These are phyloP conservation scores for Ctenicera cuprea DNA, from an alignment of 2,888 invertebrate genomes.

Conservation along the genomic window DNA sequence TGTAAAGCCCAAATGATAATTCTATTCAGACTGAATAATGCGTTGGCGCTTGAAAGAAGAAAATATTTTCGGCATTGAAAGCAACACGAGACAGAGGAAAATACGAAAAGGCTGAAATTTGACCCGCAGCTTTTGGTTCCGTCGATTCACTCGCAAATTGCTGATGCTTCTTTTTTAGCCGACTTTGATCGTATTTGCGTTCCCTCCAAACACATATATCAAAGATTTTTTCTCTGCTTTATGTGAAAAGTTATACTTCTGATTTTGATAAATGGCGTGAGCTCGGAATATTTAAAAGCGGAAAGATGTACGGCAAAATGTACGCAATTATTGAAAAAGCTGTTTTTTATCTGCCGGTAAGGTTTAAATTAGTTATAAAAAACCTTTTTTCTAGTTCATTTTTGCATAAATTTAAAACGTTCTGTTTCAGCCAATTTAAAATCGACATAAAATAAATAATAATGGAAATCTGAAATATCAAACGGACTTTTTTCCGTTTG, in stretches of 20 bases:
- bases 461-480: background rate
- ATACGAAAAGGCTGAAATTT: slow-evolving; percentile 26
- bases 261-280: slow-evolving; percentile 40
- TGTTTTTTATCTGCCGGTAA: background rate
- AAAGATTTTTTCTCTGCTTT: slow-evolving; percentile 42
- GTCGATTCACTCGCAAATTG: slow-evolving; percentile 42
- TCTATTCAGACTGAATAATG: slow-evolving; percentile 18
- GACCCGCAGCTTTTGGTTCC: slow-evolving; percentile 36
- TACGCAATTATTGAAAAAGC: background rate
- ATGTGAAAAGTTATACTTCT: slow-evolving; percentile 41
- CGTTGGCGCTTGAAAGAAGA: slow-evolving; percentile 12
- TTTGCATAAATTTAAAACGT: too few species aligned
- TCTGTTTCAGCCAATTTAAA: background rate
- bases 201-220: slow-evolving; percentile 41
- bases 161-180: slow-evolving; percentile 38
- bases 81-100: slow-evolving; percentile 9
- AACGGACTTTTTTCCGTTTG: background rate
- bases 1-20: slow-evolving; percentile 4
- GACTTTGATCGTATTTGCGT: slow-evolving; percentile 47
- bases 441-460: background rate
- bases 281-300: slow-evolving; percentile 4
- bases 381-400: too few species aligned
- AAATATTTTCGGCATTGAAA: slow-evolving; percentile 24
- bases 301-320: slow-evolving; percentile 37
- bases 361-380: too few species aligned